These are phyloP conservation scores for Malachius bipustulatus DNA, from an alignment of 2,888 invertebrate species.

Conservation along the genomic window DNA sequence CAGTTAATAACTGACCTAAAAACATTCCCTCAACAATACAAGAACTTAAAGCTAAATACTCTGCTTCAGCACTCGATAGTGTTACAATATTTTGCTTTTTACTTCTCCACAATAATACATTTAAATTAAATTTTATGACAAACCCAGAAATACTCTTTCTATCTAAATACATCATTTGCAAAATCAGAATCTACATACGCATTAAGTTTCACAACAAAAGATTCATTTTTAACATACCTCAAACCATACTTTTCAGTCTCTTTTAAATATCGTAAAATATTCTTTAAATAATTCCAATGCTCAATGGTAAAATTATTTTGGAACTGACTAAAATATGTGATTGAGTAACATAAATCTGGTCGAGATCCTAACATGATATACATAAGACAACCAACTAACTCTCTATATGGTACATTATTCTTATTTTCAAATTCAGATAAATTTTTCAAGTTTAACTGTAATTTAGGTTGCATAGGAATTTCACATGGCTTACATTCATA, in stretches of 20 bases:
- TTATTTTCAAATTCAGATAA: too few species aligned
- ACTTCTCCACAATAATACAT: conserved; percentile 11
- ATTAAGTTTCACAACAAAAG: conserved; percentile 6
- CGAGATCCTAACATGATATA: conserved; percentile 15
- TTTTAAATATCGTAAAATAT: conserved; percentile 11
- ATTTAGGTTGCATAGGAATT: conserved; percentile 11
- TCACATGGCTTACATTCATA: conserved; percentile 8
- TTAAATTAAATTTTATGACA: conserved; percentile 11
- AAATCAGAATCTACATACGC: conserved; percentile 14
- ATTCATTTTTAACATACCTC: conserved; percentile 9
- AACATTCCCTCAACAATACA: conserved; percentile 13
- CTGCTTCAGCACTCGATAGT: conserved; percentile 14
- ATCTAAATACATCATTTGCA: conserved; percentile 13
- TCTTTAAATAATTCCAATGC: too few species aligned
- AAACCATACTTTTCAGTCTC: conserved; percentile 11
- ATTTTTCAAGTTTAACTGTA: conserved; percentile 9
- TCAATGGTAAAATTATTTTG: conserved; percentile 11
- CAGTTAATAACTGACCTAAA: conserved; percentile 12
- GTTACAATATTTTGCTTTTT: conserved; percentile 13
- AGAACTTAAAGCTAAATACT: conserved; percentile 13
- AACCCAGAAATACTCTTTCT: conserved; percentile 14
- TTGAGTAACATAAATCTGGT: conserved; percentile 15
- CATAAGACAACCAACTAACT: conserved; percentile 15
- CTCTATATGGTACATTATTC: conserved; percentile 13
- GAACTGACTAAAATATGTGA: conserved; percentile 15